These are phyloP conservation scores for Aphidius colemani DNA, from an alignment of 2,888 invertebrate species.

Conservation along the genomic window DNA sequence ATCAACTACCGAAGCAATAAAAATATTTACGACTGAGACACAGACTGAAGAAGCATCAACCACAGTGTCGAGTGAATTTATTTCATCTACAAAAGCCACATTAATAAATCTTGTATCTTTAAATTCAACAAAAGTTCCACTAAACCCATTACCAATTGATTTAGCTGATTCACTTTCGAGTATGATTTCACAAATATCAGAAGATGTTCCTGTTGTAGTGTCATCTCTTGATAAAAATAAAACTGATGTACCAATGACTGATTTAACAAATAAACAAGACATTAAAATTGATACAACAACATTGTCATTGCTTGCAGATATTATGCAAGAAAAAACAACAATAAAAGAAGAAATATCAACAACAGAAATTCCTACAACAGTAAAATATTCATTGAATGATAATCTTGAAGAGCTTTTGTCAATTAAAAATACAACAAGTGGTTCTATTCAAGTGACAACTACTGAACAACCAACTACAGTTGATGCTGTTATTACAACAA, in stretches of 20 bases:
- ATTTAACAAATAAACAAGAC: neutral
- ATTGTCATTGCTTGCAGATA: neutral
- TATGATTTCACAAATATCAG: conserved; percentile 50
- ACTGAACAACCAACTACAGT: neutral
- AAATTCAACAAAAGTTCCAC: conserved; percentile 22
- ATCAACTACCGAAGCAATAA: conserved; percentile 10
- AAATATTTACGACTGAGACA: conserved; percentile 14
- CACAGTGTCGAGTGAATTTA: neutral
- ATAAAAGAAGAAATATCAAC: neutral
- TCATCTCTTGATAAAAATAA: neutral
- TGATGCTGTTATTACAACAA: neutral
- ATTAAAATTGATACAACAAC: neutral
- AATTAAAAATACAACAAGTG: too few relatives aligned
- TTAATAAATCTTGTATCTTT: conserved; percentile 18
- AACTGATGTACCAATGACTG: neutral
- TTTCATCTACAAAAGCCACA: conserved; percentile 26
- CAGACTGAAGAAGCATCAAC: neutral
- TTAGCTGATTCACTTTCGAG: conserved; percentile 49
- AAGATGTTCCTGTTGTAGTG: conserved; percentile 40
- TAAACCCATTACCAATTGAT: conserved; percentile 41
- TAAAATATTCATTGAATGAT: neutral
- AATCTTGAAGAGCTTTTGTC: too few relatives aligned
- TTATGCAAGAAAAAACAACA: neutral
- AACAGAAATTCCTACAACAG: neutral
- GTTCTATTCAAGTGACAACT: too few relatives aligned